These are phyloP conservation scores for Pristionchus mayeri DNA, from an alignment of 2,888 invertebrate genomes.

Conservation along the genomic window DNA sequence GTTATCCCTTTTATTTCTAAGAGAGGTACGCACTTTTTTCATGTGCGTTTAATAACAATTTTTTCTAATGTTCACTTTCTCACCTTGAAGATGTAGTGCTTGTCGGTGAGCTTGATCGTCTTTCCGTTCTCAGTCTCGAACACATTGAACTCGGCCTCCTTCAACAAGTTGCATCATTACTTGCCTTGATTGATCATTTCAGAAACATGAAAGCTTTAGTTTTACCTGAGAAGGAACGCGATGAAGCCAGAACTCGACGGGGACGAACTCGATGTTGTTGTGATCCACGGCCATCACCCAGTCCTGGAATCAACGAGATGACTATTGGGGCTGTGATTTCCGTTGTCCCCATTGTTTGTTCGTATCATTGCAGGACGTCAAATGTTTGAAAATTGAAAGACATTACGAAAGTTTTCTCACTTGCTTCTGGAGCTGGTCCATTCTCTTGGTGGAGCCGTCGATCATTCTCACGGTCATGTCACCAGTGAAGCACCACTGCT, in stretches of 20 bases:
- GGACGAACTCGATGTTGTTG: conserved; percentile 53
- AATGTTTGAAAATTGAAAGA: too few species aligned
- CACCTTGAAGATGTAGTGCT: too few species aligned
- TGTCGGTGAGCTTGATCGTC: too few species aligned
- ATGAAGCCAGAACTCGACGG: too few species aligned
- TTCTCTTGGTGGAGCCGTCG: conserved; percentile 63
- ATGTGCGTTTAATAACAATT: too few species aligned
- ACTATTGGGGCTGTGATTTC: not conserved
- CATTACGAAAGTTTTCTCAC: too few species aligned
- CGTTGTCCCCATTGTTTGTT: too few species aligned
- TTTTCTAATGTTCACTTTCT: too few species aligned
- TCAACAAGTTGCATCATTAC: not conserved
- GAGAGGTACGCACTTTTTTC: too few species aligned
- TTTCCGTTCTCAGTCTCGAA: too few species aligned
- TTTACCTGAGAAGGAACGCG: conserved; percentile 70
- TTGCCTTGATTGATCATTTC: conserved; percentile 36
- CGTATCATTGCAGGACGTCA: too few species aligned
- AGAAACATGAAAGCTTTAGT: conserved; percentile 71
- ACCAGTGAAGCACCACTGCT: conserved; percentile 65
- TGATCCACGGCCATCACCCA: not conserved
- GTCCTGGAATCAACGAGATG: not conserved
- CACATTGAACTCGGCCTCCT: conserved; percentile 58
- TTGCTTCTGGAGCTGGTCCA: conserved; percentile 68
- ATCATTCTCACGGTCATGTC: conserved; percentile 63
- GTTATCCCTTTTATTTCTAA: too few species aligned